Conservation (phyloP, 1,140 invertebrate species). For the Tribolium castaneum region DNA sequence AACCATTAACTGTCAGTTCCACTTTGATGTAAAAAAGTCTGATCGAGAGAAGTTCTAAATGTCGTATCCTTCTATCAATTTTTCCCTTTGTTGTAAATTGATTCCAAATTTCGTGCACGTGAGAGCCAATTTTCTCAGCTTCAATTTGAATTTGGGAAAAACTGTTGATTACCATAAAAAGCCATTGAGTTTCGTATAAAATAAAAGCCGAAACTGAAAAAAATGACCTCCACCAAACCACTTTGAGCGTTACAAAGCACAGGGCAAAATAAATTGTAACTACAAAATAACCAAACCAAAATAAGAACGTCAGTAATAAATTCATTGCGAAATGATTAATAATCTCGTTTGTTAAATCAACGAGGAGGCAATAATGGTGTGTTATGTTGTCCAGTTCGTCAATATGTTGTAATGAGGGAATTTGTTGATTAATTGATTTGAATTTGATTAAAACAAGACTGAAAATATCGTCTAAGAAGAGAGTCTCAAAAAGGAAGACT, state of each 20-base stretch:
- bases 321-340: not conserved
- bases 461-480: not conserved
- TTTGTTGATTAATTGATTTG: not conserved
- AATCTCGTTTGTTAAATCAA: not conserved
- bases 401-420: not conserved
- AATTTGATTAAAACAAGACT: not conserved
- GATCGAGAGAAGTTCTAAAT: not conserved
- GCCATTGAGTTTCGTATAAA: not conserved
- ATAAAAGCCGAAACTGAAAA: not conserved
- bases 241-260: not conserved
- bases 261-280: not conserved
- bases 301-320: not conserved
- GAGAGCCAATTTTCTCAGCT: not conserved
- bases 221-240: not conserved
- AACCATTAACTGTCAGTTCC: not conserved
- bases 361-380: not conserved
- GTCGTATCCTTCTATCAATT: not conserved
- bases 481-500: not conserved
- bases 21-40: not conserved
- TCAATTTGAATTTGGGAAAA: not conserved
- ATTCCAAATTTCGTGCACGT: not conserved
- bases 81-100: not conserved
- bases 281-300: not conserved
- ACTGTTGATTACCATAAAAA: not conserved
- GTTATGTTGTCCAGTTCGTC: not conserved